Base-by-base conservation (phyloP, 2,797 vertebrate species). In the Micromesistius poutassou region DNA sequence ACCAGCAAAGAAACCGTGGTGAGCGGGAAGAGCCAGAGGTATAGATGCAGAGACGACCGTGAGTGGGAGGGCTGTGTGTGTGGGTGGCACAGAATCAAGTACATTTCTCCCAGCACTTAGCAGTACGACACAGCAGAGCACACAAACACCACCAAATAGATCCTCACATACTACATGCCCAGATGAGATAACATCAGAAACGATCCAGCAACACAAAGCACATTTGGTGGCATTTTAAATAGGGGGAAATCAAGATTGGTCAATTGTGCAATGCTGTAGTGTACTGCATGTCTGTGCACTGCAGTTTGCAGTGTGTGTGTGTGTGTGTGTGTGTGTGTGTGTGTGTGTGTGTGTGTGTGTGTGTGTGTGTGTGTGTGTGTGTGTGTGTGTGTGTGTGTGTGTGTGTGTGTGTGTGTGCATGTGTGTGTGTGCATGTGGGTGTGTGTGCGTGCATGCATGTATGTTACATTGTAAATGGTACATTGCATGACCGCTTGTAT, bases 41-140 rank as follows among this genome's bases (percentile, higher is more conserved):
- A 94, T 91, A 92, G 91, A 93, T 91, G 91, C 91, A 91, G 90
- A 93, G 92, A 93, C 91, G 91, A 89, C 90, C 88, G 31, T 90
- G 92, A 93, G 93, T 93, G 91, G 91, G 93, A 93, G 91, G 89
- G 91, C 89, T 79, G 84, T 82, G 92, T 89, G 62, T 89, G 94
- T 94, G 94, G 94, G 94, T 90, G 92, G 93, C 87, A 90, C 87
- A 92, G 92, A 94, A 94, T 92, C 91, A 91, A 94, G 93, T 93
- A 93, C 91, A 93, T 94, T 95, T 94, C 92, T 94, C 93, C 92
- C 91, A 94, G 91, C 93, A 94, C 92, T 94, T 93, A 94, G 90
- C 91, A 92, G 88, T 90, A 91, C 90, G 93, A 90, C 91, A 89
- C 74, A 83, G 84, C 87, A 89, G 89, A 90, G 87, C 89, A 88